Conservation (phyloP, 2,888 invertebrate species). For the Auanema freiburgensis region DNA sequence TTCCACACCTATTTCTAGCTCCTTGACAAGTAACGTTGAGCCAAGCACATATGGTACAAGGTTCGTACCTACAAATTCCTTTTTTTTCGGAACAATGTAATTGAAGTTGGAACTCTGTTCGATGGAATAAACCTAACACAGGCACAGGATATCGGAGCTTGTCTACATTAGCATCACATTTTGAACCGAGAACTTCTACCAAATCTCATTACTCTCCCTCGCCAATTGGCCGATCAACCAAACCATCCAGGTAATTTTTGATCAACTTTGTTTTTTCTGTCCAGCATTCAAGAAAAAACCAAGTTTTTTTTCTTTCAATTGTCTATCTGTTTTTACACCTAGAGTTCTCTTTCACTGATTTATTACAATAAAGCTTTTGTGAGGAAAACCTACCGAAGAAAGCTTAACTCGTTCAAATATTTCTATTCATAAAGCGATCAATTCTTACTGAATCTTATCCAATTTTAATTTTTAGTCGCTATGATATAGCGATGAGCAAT, state of each 20-base stretch:
- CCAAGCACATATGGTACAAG: conserved; percentile 44
- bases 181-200: conserved; percentile 28
- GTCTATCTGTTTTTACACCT: neutral
- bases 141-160: conserved; percentile 28
- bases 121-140: conserved; percentile 54
- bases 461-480: conserved; percentile 1
- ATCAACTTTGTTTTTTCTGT: neutral
- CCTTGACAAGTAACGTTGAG: conserved; percentile 35
- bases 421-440: neutral
- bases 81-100: neutral
- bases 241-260: neutral
- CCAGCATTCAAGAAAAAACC: no score
- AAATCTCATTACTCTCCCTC: conserved; percentile 10
- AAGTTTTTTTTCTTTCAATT: neutral
- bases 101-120: conserved; percentile 53
- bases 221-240: conserved; percentile 4
- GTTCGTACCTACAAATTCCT: conserved; percentile 3
- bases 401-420: neutral
- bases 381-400: neutral
- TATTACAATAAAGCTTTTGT: neutral
- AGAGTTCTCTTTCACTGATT: neutral
- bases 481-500: conserved; percentile 16
- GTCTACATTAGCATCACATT: conserved; percentile 35
- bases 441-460: neutral
- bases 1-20: conserved; percentile 28